phyloP scores from a whole-genome alignment of 2,113 vertebrate species.

The Ascaphus truei region DNA sequence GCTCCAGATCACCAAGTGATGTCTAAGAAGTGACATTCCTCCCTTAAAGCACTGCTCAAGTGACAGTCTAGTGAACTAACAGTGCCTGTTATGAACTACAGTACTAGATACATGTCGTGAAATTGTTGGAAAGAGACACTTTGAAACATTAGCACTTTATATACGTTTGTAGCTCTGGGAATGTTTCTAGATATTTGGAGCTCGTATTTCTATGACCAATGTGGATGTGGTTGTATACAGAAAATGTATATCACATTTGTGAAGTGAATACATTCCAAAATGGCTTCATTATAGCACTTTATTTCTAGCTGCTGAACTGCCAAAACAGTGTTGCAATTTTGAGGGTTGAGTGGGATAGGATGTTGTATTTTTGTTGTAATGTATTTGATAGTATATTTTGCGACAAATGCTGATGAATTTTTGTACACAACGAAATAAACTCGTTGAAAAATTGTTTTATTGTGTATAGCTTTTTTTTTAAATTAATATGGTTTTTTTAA shows the following conservation, averaged over 20 bases:
- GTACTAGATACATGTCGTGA: conserved; percentile 46
- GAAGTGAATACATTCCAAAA: conserved; percentile 71
- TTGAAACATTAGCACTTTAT: conserved; percentile 85
- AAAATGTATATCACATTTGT: conserved; percentile 65
- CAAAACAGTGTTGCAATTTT: conserved; percentile 90
- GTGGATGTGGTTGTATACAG: conserved; percentile 61
- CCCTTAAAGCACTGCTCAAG: conserved; percentile 34
- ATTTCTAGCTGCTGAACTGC: conserved; percentile 80
- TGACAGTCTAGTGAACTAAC: conserved; percentile 61
- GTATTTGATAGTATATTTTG: conserved; percentile 58
- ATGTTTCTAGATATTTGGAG: conserved; percentile 47
- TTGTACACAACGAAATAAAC: conserved; percentile 70
- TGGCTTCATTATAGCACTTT: conserved; percentile 81
- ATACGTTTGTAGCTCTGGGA: conserved; percentile 61
- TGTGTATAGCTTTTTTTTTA: conserved; percentile 38
- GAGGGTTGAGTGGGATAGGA: conserved; percentile 43
- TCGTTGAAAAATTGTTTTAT: conserved; percentile 37
- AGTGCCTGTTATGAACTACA: conserved; percentile 62
- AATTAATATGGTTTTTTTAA: not conserved
- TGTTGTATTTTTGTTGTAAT: conserved; percentile 52
- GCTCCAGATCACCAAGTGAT: conserved; percentile 92
- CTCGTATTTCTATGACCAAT: conserved; percentile 66
- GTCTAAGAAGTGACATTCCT: conserved; percentile 65
- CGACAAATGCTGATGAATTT: conserved; percentile 61
- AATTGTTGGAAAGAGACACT: conserved; percentile 53